Percentiles rank a stretch among this genome's conserved stretches.
Conservation (phyloP, 2,113 vertebrate species). For the Cephalopholis sonnerati region DNA sequence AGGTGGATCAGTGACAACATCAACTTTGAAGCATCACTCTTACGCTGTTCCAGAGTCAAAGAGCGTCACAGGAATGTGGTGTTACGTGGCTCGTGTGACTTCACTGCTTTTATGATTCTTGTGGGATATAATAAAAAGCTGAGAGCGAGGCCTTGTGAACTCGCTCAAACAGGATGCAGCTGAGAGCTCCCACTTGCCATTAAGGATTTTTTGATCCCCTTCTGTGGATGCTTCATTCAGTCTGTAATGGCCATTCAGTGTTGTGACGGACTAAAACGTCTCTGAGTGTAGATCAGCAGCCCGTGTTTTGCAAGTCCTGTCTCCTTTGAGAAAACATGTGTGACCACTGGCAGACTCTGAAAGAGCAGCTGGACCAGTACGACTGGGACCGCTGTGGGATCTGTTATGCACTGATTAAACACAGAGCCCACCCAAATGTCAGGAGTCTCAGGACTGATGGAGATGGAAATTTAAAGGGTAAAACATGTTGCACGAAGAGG, state of each 20-base stretch:
- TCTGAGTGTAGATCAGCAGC: conserved; percentile 34
- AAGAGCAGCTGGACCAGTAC: conserved; percentile 69
- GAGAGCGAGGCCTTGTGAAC: conserved; percentile 69
- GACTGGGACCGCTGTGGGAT: conserved; percentile 47
- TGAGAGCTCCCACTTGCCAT: conserved; percentile 73
- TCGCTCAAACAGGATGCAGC: conserved; percentile 84
- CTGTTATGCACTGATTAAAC: conserved; percentile 28
- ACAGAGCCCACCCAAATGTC: conserved; percentile 31
- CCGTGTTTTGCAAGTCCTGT: conserved; percentile 52
- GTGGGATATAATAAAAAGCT: conserved; percentile 70
- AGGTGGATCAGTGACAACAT: not conserved
- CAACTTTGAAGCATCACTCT: conserved; percentile 1
- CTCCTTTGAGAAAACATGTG: conserved; percentile 75
- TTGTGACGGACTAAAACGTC: conserved; percentile 43
- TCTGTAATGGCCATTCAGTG: conserved; percentile 28
- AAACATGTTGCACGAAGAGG: conserved; percentile 1
- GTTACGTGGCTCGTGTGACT: conserved; percentile 66
- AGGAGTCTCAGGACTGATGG: conserved; percentile 6
- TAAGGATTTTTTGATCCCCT: conserved; percentile 46
- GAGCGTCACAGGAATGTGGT: conserved; percentile 56
- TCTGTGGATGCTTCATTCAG: conserved; percentile 34
- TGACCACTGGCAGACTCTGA: conserved; percentile 62
- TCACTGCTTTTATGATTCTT: conserved; percentile 59
- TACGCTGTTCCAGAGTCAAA: conserved; percentile 22
- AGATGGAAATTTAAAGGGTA: conserved; percentile 2